Conservation (phyloP, 2,888 invertebrate species). For the Aspidiotus rigidus region DNA sequence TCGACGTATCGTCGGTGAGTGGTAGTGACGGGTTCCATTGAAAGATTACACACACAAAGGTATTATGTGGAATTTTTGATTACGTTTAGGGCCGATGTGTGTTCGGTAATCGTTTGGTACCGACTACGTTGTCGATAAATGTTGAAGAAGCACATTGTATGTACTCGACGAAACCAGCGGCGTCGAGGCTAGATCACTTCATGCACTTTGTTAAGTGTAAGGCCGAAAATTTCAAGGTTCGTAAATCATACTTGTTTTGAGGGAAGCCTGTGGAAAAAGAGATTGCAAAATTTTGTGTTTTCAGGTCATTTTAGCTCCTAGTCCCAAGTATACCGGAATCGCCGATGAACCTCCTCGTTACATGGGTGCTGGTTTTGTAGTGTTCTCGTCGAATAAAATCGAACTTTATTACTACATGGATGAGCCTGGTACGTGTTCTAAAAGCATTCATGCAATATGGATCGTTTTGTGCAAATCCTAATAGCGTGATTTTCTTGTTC, state of each 20-base stretch:
- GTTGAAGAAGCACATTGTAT: slow-evolving; percentile 90
- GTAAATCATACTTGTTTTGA: neutral
- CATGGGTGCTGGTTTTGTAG: slow-evolving; percentile 97
- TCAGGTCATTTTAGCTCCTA: slow-evolving; percentile 82
- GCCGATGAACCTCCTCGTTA: slow-evolving; percentile 90
- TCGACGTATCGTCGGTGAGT: slow-evolving; percentile 76
- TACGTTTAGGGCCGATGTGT: slow-evolving; percentile 67
- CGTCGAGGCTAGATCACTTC: slow-evolving; percentile 82
- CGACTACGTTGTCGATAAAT: slow-evolving; percentile 82
- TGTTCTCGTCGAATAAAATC: slow-evolving; percentile 89
- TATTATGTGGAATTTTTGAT: neutral
- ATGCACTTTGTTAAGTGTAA: slow-evolving; percentile 94
- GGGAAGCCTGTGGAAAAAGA: neutral
- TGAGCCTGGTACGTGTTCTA: slow-evolving; percentile 63
- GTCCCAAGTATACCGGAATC: slow-evolving; percentile 86
- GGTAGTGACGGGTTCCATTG: neutral
- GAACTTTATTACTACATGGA: slow-evolving; percentile 97
- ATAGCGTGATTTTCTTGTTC: slow-evolving; percentile 20
- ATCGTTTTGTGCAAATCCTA: neutral
- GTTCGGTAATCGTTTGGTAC: slow-evolving; percentile 88
- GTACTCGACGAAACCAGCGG: slow-evolving; percentile 91
- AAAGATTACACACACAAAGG: neutral
- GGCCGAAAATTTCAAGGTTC: slow-evolving; percentile 78
- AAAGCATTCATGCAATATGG: neutral
- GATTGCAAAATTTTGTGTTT: slow-evolving; percentile 21